Evolutionary conservation across 2,888 invertebrate species (phyloP).

Genomic region (Glomeris marginata): DNA sequence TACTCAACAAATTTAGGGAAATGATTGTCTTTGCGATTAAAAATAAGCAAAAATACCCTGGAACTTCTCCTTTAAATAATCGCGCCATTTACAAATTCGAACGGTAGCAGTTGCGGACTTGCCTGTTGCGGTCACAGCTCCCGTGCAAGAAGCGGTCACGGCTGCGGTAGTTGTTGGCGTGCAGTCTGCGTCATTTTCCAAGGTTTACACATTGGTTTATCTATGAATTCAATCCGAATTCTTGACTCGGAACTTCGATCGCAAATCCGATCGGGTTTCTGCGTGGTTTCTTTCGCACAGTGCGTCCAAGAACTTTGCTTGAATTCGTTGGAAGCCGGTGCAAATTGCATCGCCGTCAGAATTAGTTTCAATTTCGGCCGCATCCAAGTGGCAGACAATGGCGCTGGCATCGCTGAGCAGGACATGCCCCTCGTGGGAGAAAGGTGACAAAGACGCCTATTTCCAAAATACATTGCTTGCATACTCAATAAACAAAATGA

Average conservation of each 20-base stretch:
- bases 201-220: no score
- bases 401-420: constrained; percentile 43
- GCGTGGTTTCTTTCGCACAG: constrained; percentile 40
- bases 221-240: no score
- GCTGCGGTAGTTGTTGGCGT: no score
- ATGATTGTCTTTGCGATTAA: no score
- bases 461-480: neutral
- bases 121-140: no score
- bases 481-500: neutral
- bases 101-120: no score
- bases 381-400: constrained; percentile 65
- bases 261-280: constrained; percentile 40
- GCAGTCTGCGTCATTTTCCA: no score
- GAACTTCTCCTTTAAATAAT: no score
- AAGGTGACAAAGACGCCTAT: constrained; percentile 27
- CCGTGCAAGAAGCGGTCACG: no score
- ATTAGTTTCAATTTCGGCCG: constrained; percentile 42
- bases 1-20: no score
- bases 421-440: constrained; percentile 44
- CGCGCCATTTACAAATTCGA: no score
- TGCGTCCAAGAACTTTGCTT: constrained; percentile 49
- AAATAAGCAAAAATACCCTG: no score
- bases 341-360: constrained; percentile 52
- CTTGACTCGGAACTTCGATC: constrained; percentile 33
- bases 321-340: constrained; percentile 53